phyloP scores from a whole-genome alignment of 1,140 invertebrate species.

The Gryon sp. region DNA sequence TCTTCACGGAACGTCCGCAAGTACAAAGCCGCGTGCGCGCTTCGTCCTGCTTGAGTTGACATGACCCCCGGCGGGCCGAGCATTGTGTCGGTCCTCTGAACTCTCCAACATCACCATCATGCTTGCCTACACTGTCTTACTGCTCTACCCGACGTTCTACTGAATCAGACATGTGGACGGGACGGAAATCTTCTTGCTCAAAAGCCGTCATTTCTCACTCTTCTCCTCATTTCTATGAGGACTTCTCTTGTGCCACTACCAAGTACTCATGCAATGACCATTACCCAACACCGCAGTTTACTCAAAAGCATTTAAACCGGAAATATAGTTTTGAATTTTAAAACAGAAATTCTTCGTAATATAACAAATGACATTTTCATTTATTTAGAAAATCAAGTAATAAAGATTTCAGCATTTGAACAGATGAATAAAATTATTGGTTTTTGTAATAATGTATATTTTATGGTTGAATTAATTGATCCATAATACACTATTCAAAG shows the following conservation, averaged over 20 bases:
- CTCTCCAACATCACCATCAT: constrained; percentile 54
- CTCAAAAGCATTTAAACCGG: constrained; percentile 32
- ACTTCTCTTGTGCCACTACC: constrained; percentile 59
- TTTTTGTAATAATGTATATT: no score
- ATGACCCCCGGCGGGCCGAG: constrained; percentile 68
- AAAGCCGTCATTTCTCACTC: constrained; percentile 64
- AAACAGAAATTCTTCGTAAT: no score
- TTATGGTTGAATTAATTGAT: no score
- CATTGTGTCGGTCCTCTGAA: constrained; percentile 70
- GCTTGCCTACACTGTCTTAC: constrained; percentile 64
- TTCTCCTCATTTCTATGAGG: constrained; percentile 56
- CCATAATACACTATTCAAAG: no score
- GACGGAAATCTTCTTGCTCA: constrained; percentile 72
- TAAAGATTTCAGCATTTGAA: no score
- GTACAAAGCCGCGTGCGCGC: constrained; percentile 68
- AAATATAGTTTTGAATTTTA: constrained; percentile 44
- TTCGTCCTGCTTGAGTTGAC: constrained; percentile 66
- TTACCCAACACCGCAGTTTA: constrained; percentile 37
- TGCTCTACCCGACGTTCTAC: constrained; percentile 53
- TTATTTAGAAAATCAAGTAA: no score
- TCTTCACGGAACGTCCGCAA: constrained; percentile 67
- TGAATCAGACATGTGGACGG: constrained; percentile 70
- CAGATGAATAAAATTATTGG: no score
- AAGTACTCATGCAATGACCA: constrained; percentile 63
- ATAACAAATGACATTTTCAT: no score